Evolutionary conservation across 2,797 vertebrate genomes (phyloP).

Genomic region (Dipus sagitta): DNA sequence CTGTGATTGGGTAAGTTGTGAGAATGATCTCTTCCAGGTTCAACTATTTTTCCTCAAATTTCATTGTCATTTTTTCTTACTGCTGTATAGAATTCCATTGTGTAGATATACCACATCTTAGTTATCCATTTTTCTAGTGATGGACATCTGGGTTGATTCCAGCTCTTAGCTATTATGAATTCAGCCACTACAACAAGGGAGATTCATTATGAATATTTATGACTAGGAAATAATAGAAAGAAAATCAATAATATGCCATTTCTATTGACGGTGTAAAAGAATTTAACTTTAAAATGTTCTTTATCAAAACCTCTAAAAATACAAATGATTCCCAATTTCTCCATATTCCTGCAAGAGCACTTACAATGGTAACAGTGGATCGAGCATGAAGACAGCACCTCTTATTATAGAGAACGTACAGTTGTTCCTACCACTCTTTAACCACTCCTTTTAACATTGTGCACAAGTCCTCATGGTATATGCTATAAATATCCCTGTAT

Average conservation of each 20-base stretch:
- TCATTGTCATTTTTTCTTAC: no score
- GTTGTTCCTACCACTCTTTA: neutral
- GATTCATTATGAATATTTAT: neutral
- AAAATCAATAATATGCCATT: neutral
- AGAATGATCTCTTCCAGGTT: no score
- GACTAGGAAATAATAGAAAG: neutral
- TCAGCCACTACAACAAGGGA: neutral
- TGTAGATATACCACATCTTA: no score
- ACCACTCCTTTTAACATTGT: neutral
- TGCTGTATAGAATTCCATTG: no score
- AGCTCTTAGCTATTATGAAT: no score
- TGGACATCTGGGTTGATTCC: no score
- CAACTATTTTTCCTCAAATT: no score
- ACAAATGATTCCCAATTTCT: neutral
- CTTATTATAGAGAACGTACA: neutral
- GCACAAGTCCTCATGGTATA: accelerated
- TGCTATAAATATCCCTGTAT: no score
- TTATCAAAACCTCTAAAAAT: slow-evolving; percentile 18
- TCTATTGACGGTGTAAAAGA: neutral
- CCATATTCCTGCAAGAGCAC: neutral
- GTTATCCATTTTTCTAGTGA: no score
- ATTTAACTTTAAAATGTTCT: neutral
- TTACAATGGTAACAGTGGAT: no score
- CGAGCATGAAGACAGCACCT: neutral
- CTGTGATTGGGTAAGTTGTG: no score